Conservation (phyloP, 2,797 vertebrate species). For the Mareca penelope region DNA sequence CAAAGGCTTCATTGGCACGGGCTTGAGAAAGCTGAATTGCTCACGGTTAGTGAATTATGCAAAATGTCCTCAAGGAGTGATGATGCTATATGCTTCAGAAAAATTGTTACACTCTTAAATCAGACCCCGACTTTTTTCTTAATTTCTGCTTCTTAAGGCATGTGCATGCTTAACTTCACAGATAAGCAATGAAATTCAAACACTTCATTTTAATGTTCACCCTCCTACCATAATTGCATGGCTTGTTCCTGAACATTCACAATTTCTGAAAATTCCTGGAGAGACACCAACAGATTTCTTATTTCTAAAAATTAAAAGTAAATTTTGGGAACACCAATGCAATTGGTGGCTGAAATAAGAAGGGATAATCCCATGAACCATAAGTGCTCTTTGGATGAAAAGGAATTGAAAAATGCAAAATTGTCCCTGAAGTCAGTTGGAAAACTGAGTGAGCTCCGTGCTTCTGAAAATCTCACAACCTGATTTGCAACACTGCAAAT, state of each 20-base stretch:
- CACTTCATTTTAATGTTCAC: background rate
- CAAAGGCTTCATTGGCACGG: background rate
- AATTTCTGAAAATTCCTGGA: background rate
- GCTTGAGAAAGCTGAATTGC: background rate
- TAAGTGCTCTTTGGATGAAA: background rate
- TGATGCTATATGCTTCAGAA: background rate
- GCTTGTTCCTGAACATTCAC: background rate
- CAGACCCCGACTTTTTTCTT: background rate
- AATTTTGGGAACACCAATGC: background rate
- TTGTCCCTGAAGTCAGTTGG: background rate
- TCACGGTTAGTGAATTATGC: slow-evolving; percentile 12
- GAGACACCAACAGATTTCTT: background rate
- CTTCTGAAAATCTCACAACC: background rate
- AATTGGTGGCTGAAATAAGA: background rate
- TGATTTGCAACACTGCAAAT: background rate
- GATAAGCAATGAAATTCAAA: background rate
- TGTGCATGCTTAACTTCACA: background rate
- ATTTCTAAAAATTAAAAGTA: background rate
- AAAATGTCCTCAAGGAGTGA: slow-evolving; percentile 21
- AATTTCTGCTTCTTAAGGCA: background rate
- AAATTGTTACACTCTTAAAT: background rate
- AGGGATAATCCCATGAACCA: background rate
- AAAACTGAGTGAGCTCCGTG: background rate
- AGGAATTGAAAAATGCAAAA: background rate
- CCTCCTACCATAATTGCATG: background rate